Percentiles rank a stretch among this genome's conserved stretches.
These are phyloP conservation scores for Sylvietta virens DNA, from an alignment of 2,113 vertebrate genomes.

Conservation along the genomic window DNA sequence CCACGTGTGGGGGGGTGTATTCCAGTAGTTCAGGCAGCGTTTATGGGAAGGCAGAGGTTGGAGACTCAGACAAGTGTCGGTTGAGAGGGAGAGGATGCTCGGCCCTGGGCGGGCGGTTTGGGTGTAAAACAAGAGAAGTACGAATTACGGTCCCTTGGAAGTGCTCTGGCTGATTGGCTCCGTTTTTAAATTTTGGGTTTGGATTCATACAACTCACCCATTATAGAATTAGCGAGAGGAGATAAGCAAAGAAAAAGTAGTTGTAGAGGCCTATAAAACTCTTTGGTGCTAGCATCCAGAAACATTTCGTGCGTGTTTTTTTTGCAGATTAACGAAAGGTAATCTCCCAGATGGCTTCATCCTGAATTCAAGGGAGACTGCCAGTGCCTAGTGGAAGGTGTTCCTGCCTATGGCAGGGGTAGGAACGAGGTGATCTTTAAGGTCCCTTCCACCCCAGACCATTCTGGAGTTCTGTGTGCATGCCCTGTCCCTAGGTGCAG, in stretches of 20 bases:
- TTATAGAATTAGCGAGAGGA: rapidly evolving
- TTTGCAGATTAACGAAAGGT: not conserved
- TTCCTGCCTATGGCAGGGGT: not conserved
- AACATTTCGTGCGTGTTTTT: not conserved
- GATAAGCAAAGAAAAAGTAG: rapidly evolving
- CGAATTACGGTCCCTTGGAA: not conserved
- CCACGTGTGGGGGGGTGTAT: not conserved
- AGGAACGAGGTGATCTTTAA: not conserved
- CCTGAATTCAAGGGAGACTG: not conserved
- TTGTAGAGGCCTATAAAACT: rapidly evolving
- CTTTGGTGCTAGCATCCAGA: rapidly evolving
- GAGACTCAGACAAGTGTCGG: not conserved
- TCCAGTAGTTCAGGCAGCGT: rapidly evolving
- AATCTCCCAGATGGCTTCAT: not conserved
- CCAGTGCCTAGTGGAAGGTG: not conserved
- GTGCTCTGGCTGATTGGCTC: no score
- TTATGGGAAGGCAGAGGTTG: not conserved
- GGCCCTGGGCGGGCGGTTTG: not conserved
- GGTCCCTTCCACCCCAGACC: not conserved
- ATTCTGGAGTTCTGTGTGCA: not conserved
- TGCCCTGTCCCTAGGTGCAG: not conserved
- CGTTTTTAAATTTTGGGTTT: not conserved
- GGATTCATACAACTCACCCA: rapidly evolving
- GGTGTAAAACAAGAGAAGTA: rapidly evolving
- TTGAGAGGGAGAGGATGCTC: not conserved